Conservation (phyloP, 2,797 vertebrate genomes). For the Macrochelys suwanniensis region DNA sequence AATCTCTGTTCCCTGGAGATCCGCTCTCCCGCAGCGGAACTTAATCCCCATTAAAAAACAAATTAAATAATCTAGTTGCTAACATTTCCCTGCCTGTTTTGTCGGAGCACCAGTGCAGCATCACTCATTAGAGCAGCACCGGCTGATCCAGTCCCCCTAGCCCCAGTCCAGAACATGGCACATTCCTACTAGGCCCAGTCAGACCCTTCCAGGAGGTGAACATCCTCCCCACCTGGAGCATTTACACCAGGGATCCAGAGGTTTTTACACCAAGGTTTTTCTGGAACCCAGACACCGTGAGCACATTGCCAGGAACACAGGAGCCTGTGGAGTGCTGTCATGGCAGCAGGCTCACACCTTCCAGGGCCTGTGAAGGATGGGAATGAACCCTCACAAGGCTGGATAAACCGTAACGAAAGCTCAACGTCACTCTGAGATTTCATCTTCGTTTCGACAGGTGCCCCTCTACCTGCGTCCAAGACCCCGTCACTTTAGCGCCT, state of each 20-base stretch:
- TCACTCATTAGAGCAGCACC: neutral
- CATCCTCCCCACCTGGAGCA: neutral
- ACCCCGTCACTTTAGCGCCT: neutral
- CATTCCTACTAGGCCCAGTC: neutral
- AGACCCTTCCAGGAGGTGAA: neutral
- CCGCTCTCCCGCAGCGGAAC: constrained; percentile 51
- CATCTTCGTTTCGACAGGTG: neutral
- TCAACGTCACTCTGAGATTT: neutral
- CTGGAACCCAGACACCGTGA: neutral
- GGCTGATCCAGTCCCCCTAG: neutral
- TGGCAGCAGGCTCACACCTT: neutral
- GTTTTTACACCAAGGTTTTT: too few relatives aligned
- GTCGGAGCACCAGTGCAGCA: neutral
- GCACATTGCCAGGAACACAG: neutral
- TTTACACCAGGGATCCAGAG: neutral
- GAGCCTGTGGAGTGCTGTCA: neutral
- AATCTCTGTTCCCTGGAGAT: constrained; percentile 58
- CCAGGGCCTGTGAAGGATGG: neutral
- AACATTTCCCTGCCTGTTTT: neutral
- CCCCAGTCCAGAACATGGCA: neutral
- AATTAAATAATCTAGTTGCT: constrained; percentile 57
- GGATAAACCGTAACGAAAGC: neutral
- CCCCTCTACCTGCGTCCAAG: neutral
- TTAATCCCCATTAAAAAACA: constrained; percentile 64
- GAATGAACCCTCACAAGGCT: neutral